Conservation (phyloP, 2,113 vertebrate genomes). For the Bucco capensis region DNA sequence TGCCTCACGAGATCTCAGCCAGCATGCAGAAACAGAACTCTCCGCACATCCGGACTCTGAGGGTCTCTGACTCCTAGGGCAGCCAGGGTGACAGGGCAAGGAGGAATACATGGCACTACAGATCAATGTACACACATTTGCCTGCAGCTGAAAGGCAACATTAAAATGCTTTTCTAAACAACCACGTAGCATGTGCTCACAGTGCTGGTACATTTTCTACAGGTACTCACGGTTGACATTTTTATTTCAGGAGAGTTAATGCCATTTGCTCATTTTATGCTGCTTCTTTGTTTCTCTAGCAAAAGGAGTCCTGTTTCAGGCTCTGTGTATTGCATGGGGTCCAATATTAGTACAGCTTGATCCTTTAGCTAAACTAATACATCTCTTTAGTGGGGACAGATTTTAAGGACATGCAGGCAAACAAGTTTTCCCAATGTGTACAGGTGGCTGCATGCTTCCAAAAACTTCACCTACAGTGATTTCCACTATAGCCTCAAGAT, state of each 20-base stretch:
- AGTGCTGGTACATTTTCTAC: background rate
- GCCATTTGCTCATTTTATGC: background rate
- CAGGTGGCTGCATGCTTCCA: background rate
- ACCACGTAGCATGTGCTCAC: too few relatives aligned
- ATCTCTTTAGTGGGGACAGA: background rate
- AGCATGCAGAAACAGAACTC: background rate
- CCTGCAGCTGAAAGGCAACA: background rate
- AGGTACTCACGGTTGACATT: background rate
- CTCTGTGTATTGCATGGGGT: rapidly evolving
- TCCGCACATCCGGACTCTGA: rapidly evolving
- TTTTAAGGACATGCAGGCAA: background rate
- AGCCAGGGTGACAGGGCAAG: background rate
- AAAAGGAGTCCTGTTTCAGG: background rate
- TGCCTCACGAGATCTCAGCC: background rate
- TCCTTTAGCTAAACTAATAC: background rate
- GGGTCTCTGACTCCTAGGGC: background rate
- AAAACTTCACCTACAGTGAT: background rate
- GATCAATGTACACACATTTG: background rate
- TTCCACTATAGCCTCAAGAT: background rate
- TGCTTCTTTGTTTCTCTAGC: background rate
- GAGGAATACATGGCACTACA: background rate
- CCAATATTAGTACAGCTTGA: background rate
- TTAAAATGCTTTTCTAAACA: background rate
- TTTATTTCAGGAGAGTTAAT: background rate
- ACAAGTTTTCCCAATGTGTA: background rate